Percentiles rank a stretch among this genome's conserved stretches.
Conservation (phyloP, 1,140 invertebrate species). For the Drosophila simulans region DNA sequence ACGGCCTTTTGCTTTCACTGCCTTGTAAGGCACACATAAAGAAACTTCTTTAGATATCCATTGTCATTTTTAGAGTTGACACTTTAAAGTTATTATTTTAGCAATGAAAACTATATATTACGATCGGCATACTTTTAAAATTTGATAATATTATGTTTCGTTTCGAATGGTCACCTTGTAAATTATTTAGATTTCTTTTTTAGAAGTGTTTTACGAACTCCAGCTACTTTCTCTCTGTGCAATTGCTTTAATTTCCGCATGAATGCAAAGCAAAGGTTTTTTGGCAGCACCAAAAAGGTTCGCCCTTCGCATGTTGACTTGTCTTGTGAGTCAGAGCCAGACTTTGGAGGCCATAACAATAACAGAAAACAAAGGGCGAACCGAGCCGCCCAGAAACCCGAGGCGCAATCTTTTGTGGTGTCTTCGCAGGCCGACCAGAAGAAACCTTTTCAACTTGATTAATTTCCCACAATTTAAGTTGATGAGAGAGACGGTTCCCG, state of each 20-base stretch:
- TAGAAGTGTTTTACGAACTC: neutral
- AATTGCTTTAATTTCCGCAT: conserved; percentile 76
- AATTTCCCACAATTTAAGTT: conserved; percentile 81
- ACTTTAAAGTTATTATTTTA: neutral
- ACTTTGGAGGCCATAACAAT: conserved; percentile 42
- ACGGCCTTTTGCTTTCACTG: conserved; percentile 8
- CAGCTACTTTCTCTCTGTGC: conserved; percentile 17
- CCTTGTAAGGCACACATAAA: conserved; percentile 16
- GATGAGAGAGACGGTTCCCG: conserved; percentile 57
- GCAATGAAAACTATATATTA: neutral
- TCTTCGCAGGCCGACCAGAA: conserved; percentile 30
- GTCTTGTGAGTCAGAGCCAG: conserved; percentile 54
- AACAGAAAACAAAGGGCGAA: conserved; percentile 62
- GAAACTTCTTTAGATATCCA: neutral
- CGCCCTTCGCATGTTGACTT: conserved; percentile 65
- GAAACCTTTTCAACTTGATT: conserved; percentile 80
- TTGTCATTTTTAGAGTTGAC: neutral
- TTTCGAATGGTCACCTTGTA: too few species aligned
- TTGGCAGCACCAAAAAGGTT: conserved; percentile 44
- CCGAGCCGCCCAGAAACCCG: conserved; percentile 28
- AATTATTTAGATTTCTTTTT: too few species aligned
- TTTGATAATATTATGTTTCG: too few species aligned
- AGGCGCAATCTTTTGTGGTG: conserved; percentile 47
- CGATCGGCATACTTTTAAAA: too few species aligned
- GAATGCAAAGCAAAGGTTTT: conserved; percentile 78